Conservation (phyloP, 92 coral and sea anemone species). For the Zoanthus gigantus region DNA sequence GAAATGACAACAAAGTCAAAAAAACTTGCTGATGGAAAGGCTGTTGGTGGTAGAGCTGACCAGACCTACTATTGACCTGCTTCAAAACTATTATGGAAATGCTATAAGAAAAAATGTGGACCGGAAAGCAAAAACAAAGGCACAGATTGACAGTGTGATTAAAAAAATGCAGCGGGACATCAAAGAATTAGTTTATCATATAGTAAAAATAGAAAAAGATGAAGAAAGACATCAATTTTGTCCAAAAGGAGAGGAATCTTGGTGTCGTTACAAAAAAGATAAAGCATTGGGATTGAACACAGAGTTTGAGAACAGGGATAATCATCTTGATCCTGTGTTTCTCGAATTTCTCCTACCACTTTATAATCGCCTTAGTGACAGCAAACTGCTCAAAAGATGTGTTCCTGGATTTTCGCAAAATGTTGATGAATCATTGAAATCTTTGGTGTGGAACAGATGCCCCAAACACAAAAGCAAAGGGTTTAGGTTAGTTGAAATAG, state of each 20-base stretch:
- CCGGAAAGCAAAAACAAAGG: constrained; percentile 37
- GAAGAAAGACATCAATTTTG: constrained; percentile 45
- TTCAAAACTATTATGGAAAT: constrained; percentile 41
- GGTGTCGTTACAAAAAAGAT: constrained; percentile 39
- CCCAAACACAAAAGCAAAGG: constrained; percentile 3
- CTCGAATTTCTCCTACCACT: neutral
- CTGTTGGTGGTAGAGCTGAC: constrained; percentile 52
- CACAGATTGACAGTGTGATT: constrained; percentile 22
- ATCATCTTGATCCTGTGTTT: constrained; percentile 21
- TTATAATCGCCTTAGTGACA: constrained; percentile 6
- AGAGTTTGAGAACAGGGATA: constrained; percentile 7
- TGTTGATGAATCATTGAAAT: neutral
- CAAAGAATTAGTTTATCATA: constrained; percentile 43
- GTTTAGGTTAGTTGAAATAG: constrained; percentile 13
- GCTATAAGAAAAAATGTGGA: constrained; percentile 10
- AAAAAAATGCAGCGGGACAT: constrained; percentile 47
- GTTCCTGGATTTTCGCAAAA: constrained; percentile 32
- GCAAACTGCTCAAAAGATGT: constrained; percentile 17
- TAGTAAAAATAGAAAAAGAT: constrained; percentile 3
- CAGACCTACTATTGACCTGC: constrained; percentile 36
- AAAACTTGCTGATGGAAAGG: constrained; percentile 45
- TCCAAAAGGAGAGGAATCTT: constrained; percentile 34
- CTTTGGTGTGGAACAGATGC: constrained; percentile 20
- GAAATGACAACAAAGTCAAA: constrained; percentile 13
- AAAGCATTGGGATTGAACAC: constrained; percentile 23